Evolutionary conservation across 2,888 invertebrate species (phyloP).

Genomic region (Acronicta alni): DNA sequence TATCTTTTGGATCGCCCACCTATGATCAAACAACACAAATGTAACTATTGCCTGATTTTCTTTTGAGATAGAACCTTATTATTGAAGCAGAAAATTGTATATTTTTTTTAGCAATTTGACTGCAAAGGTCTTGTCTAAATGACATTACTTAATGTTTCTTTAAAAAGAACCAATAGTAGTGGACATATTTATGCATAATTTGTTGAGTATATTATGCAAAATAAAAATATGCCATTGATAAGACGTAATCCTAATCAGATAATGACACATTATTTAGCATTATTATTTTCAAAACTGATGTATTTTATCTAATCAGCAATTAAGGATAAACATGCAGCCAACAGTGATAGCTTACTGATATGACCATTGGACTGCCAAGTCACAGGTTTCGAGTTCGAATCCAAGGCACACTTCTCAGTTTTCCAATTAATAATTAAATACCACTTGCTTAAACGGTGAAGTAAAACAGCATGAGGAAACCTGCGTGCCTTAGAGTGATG

Average conservation of each 20-base stretch:
- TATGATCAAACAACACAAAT: slow-evolving; percentile 64
- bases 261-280: not conserved
- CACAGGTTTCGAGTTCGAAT: too few species aligned
- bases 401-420: too few species aligned
- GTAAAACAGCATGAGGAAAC: too few species aligned
- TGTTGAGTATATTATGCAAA: not conserved
- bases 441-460: too few species aligned
- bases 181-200: slow-evolving; percentile 2
- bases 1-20: slow-evolving; percentile 99
- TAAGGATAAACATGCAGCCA: not conserved
- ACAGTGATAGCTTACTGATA: too few species aligned
- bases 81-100: not conserved
- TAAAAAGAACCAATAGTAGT: too few species aligned
- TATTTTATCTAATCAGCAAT: not conserved
- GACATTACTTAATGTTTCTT: too few species aligned
- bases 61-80: not conserved
- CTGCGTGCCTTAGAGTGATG: too few species aligned
- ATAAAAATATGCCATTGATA: not conserved
- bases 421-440: too few species aligned
- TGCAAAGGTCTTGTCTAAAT: too few species aligned
- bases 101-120: too few species aligned
- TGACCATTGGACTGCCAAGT: too few species aligned
- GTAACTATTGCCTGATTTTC: not conserved
- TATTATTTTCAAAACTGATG: not conserved
- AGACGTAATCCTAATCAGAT: not conserved